A percentile compares a stretch with the other conserved stretches of the same genome.
Conservation (phyloP, 1,140 invertebrate genomes). For the Sesamia nonagrioides region DNA sequence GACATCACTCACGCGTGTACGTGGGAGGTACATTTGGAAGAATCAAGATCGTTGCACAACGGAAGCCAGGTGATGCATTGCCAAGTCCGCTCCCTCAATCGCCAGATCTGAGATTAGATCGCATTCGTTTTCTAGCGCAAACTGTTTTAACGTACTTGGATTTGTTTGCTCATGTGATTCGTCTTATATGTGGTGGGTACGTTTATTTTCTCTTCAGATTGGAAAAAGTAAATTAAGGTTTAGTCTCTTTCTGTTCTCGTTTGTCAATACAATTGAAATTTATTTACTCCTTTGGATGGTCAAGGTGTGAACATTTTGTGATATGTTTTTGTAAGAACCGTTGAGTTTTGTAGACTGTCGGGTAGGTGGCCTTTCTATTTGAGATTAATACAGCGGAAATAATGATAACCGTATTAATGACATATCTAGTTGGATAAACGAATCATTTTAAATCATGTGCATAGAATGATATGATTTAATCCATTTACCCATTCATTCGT, state of each 20-base stretch:
- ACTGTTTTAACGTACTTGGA: conserved; percentile 64
- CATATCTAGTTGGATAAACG: neutral
- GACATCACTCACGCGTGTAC: conserved; percentile 66
- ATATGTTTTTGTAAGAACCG: conserved; percentile 18
- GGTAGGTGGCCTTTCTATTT: neutral
- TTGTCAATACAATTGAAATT: conserved; percentile 49
- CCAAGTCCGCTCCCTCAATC: conserved; percentile 75
- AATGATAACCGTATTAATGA: neutral
- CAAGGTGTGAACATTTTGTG: conserved; percentile 36
- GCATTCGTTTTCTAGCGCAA: conserved; percentile 73
- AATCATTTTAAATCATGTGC: conserved; percentile 3
- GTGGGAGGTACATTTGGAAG: conserved; percentile 78
- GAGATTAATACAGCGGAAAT: neutral
- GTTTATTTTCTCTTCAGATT: conserved; percentile 57
- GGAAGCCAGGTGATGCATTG: conserved; percentile 84
- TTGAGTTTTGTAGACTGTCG: conserved; percentile 7
- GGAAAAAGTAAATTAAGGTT: conserved; percentile 62
- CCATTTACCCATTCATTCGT: conserved; percentile 32
- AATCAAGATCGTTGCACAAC: conserved; percentile 82
- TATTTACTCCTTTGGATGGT: conserved; percentile 28
- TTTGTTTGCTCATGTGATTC: conserved; percentile 67
- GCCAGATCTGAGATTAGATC: conserved; percentile 78
- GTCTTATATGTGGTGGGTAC: conserved; percentile 53
- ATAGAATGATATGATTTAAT: conserved; percentile 10
- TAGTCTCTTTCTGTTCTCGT: conserved; percentile 46